These are phyloP conservation scores for Sycobia sp. DNA, from an alignment of 1,140 invertebrate species.

Conservation along the genomic window DNA sequence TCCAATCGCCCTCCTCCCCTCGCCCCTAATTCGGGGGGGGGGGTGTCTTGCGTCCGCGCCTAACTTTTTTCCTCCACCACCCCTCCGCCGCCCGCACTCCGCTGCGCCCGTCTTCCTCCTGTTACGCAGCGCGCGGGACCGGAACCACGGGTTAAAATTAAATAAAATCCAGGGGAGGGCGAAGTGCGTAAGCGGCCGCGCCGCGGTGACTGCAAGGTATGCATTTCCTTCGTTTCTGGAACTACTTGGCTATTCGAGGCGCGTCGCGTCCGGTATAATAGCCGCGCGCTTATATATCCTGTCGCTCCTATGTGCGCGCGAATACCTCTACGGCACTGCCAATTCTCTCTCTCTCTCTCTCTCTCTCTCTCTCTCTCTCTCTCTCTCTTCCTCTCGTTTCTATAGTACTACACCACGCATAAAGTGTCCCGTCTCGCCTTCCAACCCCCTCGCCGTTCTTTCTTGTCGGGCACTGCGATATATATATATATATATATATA, in stretches of 20 bases:
- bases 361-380: neutral
- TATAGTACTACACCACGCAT: neutral
- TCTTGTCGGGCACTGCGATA: too few relatives aligned
- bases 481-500: too few relatives aligned
- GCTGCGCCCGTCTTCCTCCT: too few relatives aligned
- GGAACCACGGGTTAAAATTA: too few relatives aligned
- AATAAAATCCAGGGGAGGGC: too few relatives aligned
- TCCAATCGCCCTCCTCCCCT: too few relatives aligned
- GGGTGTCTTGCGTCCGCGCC: too few relatives aligned
- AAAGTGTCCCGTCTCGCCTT: neutral
- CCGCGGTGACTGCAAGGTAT: constrained; percentile 16
- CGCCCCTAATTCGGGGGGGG: too few relatives aligned
- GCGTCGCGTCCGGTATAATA: constrained; percentile 51
- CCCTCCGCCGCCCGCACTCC: too few relatives aligned
- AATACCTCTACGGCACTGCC: constrained; percentile 18
- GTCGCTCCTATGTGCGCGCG: constrained; percentile 2
- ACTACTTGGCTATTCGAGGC: constrained; percentile 51
- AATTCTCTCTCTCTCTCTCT: neutral
- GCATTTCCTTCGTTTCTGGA: constrained; percentile 56
- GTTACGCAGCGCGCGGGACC: too few relatives aligned
- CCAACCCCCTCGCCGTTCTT: neutral
- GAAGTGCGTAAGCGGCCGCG: constrained; percentile 25
- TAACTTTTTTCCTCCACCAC: too few relatives aligned
- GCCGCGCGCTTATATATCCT: constrained; percentile 31
- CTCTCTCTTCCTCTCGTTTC: neutral